Percentiles rank a stretch among this genome's conserved stretches.
Conservation (phyloP, 2,113 vertebrate species). For the Indri indri region DNA sequence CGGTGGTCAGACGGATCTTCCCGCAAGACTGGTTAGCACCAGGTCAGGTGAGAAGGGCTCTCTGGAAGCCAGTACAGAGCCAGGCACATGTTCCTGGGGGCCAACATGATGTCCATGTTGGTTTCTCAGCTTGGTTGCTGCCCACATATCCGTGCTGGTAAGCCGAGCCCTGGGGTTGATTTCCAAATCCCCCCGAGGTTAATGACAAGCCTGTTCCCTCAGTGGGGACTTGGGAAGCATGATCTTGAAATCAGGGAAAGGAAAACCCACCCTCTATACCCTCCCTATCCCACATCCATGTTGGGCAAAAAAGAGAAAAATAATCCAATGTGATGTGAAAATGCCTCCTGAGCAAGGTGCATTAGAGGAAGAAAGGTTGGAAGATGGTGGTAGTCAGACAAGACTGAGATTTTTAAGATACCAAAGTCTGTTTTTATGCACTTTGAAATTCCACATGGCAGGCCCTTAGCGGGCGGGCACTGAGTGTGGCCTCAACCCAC, state of each 20-base stretch:
- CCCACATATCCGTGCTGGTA: background rate
- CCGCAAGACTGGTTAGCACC: background rate
- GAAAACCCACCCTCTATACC: background rate
- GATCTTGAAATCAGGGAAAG: background rate
- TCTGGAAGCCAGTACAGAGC: constrained; percentile 22
- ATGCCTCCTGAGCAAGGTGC: background rate
- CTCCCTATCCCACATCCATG: background rate
- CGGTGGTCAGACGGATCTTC: constrained; percentile 6
- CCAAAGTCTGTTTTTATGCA: background rate
- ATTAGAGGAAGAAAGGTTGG: background rate
- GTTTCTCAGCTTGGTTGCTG: constrained; percentile 13
- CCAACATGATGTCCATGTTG: background rate
- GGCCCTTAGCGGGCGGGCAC: background rate
- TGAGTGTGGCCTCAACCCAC: background rate
- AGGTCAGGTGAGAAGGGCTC: background rate
- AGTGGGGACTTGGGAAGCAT: background rate
- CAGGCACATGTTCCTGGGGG: background rate
- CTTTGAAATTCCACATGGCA: background rate
- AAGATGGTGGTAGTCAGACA: background rate
- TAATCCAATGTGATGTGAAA: background rate
- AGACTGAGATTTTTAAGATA: constrained; percentile 23
- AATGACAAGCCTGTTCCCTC: background rate
- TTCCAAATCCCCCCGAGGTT: background rate
- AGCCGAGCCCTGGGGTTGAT: background rate
- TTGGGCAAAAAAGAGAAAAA: background rate